These are phyloP conservation scores for Harpalus rubripes DNA, from an alignment of 2,888 invertebrate genomes.

Conservation along the genomic window DNA sequence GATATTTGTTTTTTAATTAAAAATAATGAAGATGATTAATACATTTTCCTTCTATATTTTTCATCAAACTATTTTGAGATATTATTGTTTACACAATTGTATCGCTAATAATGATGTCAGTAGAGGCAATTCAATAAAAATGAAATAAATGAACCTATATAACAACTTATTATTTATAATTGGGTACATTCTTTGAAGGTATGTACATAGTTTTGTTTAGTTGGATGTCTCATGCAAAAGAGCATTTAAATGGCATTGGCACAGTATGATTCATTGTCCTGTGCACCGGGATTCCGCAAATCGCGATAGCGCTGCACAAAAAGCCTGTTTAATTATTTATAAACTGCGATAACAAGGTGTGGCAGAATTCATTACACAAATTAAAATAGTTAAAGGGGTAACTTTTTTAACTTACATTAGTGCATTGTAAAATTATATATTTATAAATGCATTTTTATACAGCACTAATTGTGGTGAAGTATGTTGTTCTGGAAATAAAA, in stretches of 20 bases:
- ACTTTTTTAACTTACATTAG: too few relatives aligned
- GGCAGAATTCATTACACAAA: too few relatives aligned
- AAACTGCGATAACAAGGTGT: too few relatives aligned
- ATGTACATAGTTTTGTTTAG: slow-evolving; percentile 28
- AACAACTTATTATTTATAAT: slow-evolving; percentile 35
- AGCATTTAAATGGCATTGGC: slow-evolving; percentile 34
- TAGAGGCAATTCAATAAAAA: background rate
- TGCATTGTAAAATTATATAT: too few relatives aligned
- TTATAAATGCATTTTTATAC: too few relatives aligned
- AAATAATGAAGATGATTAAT: background rate
- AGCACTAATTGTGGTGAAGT: too few relatives aligned
- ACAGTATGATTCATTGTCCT: slow-evolving; percentile 28
- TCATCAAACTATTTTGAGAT: background rate
- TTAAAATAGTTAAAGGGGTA: too few relatives aligned
- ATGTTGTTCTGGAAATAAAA: too few relatives aligned
- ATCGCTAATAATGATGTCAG: background rate
- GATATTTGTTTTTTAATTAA: slow-evolving; percentile 7
- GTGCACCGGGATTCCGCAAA: slow-evolving; percentile 7
- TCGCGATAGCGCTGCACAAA: background rate
- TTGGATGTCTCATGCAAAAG: slow-evolving; percentile 18
- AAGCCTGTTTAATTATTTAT: too few relatives aligned
- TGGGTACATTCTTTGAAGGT: slow-evolving; percentile 29
- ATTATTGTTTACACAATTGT: background rate
- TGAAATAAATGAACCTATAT: background rate
- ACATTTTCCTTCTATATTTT: slow-evolving; percentile 1